phyloP scores from a whole-genome alignment of 2,113 vertebrate species.

The Columba livia region DNA sequence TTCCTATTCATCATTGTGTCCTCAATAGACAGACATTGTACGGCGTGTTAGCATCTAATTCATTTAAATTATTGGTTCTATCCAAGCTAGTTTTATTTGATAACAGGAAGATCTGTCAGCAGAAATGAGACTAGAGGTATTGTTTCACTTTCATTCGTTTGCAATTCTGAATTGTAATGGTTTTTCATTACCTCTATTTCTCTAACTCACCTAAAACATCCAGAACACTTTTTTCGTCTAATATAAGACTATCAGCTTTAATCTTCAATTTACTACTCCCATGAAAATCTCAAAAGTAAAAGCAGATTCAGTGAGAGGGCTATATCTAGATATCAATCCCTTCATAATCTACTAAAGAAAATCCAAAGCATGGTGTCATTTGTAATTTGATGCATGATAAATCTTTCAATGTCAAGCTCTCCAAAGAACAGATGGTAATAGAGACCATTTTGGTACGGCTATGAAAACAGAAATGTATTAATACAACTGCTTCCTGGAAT shows the following conservation, averaged over 20 bases:
- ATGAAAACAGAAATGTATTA: background rate
- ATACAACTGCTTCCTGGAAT: background rate
- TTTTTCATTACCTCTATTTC: background rate
- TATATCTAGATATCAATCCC: background rate
- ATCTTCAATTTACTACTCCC: background rate
- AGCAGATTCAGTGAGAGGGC: background rate
- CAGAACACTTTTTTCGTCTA: background rate
- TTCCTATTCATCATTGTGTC: background rate
- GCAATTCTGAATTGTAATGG: background rate
- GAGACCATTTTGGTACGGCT: background rate
- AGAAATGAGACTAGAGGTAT: background rate
- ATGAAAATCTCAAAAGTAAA: background rate
- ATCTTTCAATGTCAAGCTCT: background rate
- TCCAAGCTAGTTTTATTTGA: background rate
- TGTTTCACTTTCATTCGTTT: background rate
- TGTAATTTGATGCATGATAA: background rate
- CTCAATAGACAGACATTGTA: background rate
- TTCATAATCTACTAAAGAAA: background rate
- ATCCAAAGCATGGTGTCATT: background rate
- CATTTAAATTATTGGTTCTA: background rate
- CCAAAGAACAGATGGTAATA: background rate
- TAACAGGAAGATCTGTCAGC: background rate
- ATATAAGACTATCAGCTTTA: background rate
- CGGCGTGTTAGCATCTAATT: background rate
- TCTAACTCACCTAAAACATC: background rate